Evolutionary conservation across 92 coral and sea anemone species (phyloP), one percentile per base, ranked within the genome.

Genomic region (Hydrozoanthus gracilis): DNA sequence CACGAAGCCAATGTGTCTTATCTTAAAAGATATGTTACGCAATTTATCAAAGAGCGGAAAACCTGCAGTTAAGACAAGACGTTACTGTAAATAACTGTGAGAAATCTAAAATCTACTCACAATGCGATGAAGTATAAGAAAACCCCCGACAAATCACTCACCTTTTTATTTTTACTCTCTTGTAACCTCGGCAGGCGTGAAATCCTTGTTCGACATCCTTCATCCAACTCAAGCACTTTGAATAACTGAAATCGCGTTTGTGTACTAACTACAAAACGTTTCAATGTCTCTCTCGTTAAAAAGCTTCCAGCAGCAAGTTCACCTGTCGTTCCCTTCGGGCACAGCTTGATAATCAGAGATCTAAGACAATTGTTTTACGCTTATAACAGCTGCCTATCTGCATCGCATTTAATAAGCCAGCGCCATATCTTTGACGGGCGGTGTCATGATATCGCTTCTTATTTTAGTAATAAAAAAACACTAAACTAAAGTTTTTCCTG

Each of bases 311-410:
- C 13, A 58, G 15, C 64, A 16, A 11, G 15, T 3, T 68, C 73
- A 68, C 73, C 73, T 68, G 73, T 35, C 44, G 73, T 35, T 35
- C 47, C 73, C 44, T 35, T 8, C 39, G 11, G 73, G 73, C 48
- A 68, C 73, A 68, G 73, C 48, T 35, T 8, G 73, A n/a, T 27
- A 0, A 68, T 68, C 73, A n/a, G 73, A 68, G 73, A 68, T 68
- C 73, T 27, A 11, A 45, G 11, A 15, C 20, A 27, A 68, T 18
- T 66, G 10, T 14, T 66, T 66, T 5, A 62, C 68, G 6, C 17
- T 62, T 6, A 62, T 9, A 62, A 62, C 68, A 62, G 68, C 68
- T 62, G n/a, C 68, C 15, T 16, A 20, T 20, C 68, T 62, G 17
- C 16, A 3, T 12, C 17, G 5, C 27, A 10, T 62, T 62, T 16